Base-by-base conservation (phyloP, 2,888 invertebrate species). In the Melieria crassipennis region DNA sequence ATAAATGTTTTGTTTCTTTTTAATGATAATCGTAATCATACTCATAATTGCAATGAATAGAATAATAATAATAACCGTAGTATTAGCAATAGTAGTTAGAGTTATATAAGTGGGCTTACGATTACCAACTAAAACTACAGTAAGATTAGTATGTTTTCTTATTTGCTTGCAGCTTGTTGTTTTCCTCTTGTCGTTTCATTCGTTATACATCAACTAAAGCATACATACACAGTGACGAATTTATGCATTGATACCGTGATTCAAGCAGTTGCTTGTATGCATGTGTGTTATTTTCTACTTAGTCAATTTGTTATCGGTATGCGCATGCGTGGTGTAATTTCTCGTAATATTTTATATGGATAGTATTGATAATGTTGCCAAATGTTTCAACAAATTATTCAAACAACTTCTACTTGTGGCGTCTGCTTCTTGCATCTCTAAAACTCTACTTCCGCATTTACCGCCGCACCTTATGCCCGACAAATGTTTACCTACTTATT, bases 61-160 rank as follows among this genome's bases (percentile, higher is more conserved):
- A 30, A 50, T 50, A 50, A 50, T 50, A 50, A 50, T 50, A 50
- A 50, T 50, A 48, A 48, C 11, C 11, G 50, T 50, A 50, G 11
- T 50, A 10, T 2, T 50, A 50, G 11, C 11, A 50, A 50, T 50
- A 50, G 13, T 52, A 7, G 9, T 52, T n/a, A 52, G 11, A 52
- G 13, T 52, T n/a, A 9, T 52, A 52, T 11, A n/a, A 52, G 52
- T 52, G 13, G 52, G 52, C 52, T 52, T 52, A 52, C 13, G 13
- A 52, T 52, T 52, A 52, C 13, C 11, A 52, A 7, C 6, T 52
- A 52, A 50, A 50, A 50, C 50, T 50, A 30, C 30, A 30, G 11
- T 10, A 52, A 52, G 52, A 52, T 52, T 52, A 52, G 52, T 52
- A 52, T 52, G 52, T 9, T 52, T 52, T 52, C n/a, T 52, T 52